phyloP scores from a whole-genome alignment of 2,888 invertebrate genomes.

The Acleris literana region DNA sequence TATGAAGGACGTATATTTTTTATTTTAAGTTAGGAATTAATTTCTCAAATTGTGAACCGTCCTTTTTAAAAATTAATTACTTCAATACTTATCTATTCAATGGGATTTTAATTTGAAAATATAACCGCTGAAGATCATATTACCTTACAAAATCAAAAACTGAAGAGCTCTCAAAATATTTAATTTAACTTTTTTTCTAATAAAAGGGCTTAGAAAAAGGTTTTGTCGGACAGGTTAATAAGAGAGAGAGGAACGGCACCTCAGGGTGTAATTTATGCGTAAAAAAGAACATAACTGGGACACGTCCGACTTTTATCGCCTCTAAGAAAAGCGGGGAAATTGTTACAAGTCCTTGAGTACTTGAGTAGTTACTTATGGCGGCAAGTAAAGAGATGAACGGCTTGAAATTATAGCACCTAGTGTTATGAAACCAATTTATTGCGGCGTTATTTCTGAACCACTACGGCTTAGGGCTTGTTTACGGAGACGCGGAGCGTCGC shows the following conservation, averaged over 20 bases:
- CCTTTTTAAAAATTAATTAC: too few species aligned
- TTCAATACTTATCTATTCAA: not conserved
- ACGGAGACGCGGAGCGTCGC: too few species aligned
- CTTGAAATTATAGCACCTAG: too few species aligned
- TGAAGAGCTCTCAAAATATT: conserved; percentile 47
- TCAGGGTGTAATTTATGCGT: conserved; percentile 60
- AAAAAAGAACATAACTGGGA: conserved; percentile 57
- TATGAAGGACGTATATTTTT: too few species aligned
- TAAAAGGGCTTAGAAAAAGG: conserved; percentile 51
- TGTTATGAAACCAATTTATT: too few species aligned
- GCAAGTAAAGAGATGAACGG: not conserved
- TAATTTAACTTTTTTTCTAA: conserved; percentile 46
- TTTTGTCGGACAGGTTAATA: conserved; percentile 57
- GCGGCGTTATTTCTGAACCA: too few species aligned
- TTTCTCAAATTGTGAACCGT: too few species aligned
- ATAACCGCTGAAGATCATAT: conserved; percentile 4
- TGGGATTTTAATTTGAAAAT: not conserved
- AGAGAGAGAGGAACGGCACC: conserved; percentile 45
- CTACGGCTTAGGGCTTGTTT: too few species aligned
- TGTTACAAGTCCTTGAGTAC: conserved; percentile 41
- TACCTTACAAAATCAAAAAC: conserved; percentile 49
- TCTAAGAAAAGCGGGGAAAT: conserved; percentile 49
- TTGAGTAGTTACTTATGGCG: conserved; percentile 21
- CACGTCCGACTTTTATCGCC: conserved; percentile 68
- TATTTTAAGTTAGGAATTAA: too few species aligned